These are phyloP conservation scores for Plutella xylostella DNA, from an alignment of 2,888 invertebrate species.

Conservation along the genomic window DNA sequence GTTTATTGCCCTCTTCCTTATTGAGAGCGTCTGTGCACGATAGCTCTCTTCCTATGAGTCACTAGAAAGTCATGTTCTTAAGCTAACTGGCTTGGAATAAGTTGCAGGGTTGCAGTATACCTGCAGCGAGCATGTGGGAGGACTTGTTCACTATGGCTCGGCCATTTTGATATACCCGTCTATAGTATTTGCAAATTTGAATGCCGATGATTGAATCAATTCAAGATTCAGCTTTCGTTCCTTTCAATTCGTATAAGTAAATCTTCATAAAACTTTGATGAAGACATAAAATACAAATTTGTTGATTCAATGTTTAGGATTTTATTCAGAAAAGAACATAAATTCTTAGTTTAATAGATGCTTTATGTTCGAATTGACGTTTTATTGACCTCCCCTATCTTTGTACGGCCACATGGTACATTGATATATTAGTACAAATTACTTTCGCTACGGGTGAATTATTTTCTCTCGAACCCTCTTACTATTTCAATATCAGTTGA, in stretches of 20 bases:
- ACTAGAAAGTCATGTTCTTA: conserved; percentile 66
- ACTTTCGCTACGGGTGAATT: conserved; percentile 12
- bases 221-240: too few species aligned
- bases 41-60: conserved; percentile 69
- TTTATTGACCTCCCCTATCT: conserved; percentile 23
- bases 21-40: conserved; percentile 66
- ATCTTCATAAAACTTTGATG: neutral
- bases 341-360: conserved; percentile 4
- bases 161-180: too few species aligned
- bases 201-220: too few species aligned
- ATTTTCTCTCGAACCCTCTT: conserved; percentile 4
- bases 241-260: too few species aligned
- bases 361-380: conserved; percentile 16
- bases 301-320: neutral
- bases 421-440: conserved; percentile 7
- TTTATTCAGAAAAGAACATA: neutral
- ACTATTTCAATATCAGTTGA: neutral
- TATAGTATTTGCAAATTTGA: too few species aligned
- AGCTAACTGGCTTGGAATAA: conserved; percentile 55
- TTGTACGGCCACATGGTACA: conserved; percentile 9
- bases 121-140: conserved; percentile 37
- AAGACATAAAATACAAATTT: neutral
- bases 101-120: conserved; percentile 34
- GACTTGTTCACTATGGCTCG: conserved; percentile 24
- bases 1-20: conserved; percentile 70